Conservation (phyloP, 2,113 vertebrate genomes). For the Proterorhinus semilunaris region DNA sequence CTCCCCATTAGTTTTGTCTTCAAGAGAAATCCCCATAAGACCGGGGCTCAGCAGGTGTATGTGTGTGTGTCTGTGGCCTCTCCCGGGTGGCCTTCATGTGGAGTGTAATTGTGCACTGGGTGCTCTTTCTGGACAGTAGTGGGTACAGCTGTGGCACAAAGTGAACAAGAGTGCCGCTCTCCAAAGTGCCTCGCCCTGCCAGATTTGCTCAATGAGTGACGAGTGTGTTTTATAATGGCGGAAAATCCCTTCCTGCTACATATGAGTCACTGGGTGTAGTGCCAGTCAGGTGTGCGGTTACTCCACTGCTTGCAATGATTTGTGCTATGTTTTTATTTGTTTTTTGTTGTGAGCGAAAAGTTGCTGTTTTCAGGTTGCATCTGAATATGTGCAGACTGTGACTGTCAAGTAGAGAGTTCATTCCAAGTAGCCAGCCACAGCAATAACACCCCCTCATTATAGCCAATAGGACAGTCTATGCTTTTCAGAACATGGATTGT, state of each 20-base stretch:
- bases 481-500: slow-evolving; percentile 15
- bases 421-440: slow-evolving; percentile 1
- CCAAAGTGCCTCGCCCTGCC: slow-evolving; percentile 27
- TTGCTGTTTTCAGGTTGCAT: slow-evolving; percentile 18
- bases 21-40: slow-evolving; percentile 6
- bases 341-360: not conserved
- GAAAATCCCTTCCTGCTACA: slow-evolving; percentile 60
- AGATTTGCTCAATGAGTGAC: slow-evolving; percentile 56
- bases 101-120: slow-evolving; percentile 27
- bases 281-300: slow-evolving; percentile 36
- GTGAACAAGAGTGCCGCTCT: slow-evolving; percentile 20
- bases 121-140: slow-evolving; percentile 36
- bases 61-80: slow-evolving; percentile 14
- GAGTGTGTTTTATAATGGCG: slow-evolving; percentile 57
- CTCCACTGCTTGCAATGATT: slow-evolving; percentile 27
- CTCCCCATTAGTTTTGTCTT: slow-evolving; percentile 9
- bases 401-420: not conserved
- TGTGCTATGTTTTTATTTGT: slow-evolving; percentile 10
- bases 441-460: slow-evolving; percentile 37
- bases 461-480: slow-evolving; percentile 24
- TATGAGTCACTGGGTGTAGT: slow-evolving; percentile 63
- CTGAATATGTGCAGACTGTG: slow-evolving; percentile 3
- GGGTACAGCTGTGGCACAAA: slow-evolving; percentile 24
- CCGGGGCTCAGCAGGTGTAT: slow-evolving; percentile 24
- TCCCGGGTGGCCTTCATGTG: slow-evolving; percentile 40